Evolutionary conservation across 2,797 vertebrate genomes (phyloP).

Genomic region (Myoxocephalus aenaeus): DNA sequence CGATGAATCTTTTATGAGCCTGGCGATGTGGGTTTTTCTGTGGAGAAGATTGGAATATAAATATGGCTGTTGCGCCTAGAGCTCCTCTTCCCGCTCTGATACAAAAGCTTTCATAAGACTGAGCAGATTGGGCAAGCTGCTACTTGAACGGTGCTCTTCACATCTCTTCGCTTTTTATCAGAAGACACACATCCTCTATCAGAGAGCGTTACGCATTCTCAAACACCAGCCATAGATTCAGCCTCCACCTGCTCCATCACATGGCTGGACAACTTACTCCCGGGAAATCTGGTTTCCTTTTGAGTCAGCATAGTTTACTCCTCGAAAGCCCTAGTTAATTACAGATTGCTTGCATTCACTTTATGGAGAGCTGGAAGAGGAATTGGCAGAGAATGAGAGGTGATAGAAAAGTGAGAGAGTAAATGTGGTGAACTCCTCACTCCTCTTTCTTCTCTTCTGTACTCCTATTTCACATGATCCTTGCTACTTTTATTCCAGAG

Average conservation of each 20-base stretch:
- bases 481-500: conserved; percentile 51
- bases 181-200: conserved; percentile 55
- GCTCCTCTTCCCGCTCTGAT: conserved; percentile 75
- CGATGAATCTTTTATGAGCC: conserved; percentile 88
- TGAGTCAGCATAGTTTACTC: conserved; percentile 3
- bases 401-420: conserved; percentile 49
- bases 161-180: conserved; percentile 59
- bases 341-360: conserved; percentile 2
- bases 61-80: conserved; percentile 82
- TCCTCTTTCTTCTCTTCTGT: conserved; percentile 1
- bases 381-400: conserved; percentile 35
- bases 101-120: conserved; percentile 77
- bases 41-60: conserved; percentile 89
- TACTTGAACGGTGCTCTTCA: conserved; percentile 68
- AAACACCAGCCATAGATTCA: conserved; percentile 44
- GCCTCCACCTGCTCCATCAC: conserved; percentile 52
- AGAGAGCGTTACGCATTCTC: conserved; percentile 43
- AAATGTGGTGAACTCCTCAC: conserved; percentile 32
- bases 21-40: conserved; percentile 83
- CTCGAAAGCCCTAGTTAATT: conserved; percentile 23
- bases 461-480: conserved; percentile 32
- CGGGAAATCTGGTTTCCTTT: conserved; percentile 40
- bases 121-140: conserved; percentile 72
- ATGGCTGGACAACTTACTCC: conserved; percentile 21
- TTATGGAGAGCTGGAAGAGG: conserved; percentile 15